Evolutionary conservation across 2,888 invertebrate species (phyloP).

Genomic region (Lepeophtheirus nordmannii): DNA sequence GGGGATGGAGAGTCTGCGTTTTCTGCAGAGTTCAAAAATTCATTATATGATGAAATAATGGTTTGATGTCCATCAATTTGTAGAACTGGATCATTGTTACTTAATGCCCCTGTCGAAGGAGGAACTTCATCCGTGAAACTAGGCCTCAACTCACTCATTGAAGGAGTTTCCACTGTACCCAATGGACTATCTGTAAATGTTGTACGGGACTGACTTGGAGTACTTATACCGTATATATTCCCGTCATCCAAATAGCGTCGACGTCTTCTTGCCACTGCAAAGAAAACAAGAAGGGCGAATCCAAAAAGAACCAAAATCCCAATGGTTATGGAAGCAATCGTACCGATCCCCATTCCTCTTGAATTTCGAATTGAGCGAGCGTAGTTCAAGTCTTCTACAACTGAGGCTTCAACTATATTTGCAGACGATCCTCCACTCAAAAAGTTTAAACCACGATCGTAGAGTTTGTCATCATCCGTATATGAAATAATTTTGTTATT

Average conservation of each 20-base stretch:
- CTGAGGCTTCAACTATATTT: constrained; percentile 16
- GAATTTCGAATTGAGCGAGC: constrained; percentile 11
- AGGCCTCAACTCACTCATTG: not conserved
- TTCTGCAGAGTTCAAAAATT: constrained; percentile 13
- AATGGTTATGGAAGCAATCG: constrained; percentile 10
- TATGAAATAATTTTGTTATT: not conserved
- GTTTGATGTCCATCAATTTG: constrained; percentile 21
- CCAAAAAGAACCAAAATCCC: constrained; percentile 10
- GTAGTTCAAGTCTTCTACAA: constrained; percentile 22
- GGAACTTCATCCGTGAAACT: constrained; percentile 1
- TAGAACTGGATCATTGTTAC: constrained; percentile 1
- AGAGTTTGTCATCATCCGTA: constrained; percentile 11
- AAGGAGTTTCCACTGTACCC: constrained; percentile 2
- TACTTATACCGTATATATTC: not conserved
- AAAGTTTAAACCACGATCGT: constrained; percentile 4
- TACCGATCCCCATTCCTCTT: not conserved
- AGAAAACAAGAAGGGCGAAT: constrained; percentile 8
- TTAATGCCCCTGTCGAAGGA: not conserved
- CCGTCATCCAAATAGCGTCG: not conserved
- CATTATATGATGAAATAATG: constrained; percentile 20
- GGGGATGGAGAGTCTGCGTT: not conserved
- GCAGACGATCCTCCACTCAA: constrained; percentile 11
- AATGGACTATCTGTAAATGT: constrained; percentile 4
- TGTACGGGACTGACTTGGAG: constrained; percentile 16
- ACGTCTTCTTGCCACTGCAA: constrained; percentile 13